Evolutionary conservation across 2,113 vertebrate genomes (phyloP), one percentile per base, ranked within the genome.

Genomic region (Craseonycteris thonglongyai): DNA sequence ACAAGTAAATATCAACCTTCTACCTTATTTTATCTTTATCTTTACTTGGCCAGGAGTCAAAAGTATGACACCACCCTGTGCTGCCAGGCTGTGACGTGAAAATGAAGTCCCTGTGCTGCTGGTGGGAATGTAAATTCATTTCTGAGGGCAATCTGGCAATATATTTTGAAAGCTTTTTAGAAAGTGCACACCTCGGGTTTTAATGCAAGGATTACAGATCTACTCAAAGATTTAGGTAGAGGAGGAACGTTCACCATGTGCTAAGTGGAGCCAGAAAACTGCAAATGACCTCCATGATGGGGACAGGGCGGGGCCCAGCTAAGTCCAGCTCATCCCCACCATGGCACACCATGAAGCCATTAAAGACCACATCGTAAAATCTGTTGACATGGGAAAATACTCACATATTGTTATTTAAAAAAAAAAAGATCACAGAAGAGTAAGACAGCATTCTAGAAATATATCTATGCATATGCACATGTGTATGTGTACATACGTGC

Each of bases 351-450:
- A 71, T 0, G 13, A 71, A 80, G 69, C 83, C 90, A 66, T 51
- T 45, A 78, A 78, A 82, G 45, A 42, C 15, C 8, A 0, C 5
- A 47, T 26, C 65, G 90, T 83, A 79, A 42, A 82, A 1, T 58
- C 85, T 95, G 81, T 24, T 89, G 95, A 75, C 89, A 71, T 0
- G 26, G 66, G 76, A 72, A 95, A 92, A 76, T 75, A 71, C 51
- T 93, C 9, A 16, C 3, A 42, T 21, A 68, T 7, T 79, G 86
- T 33, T 51, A 63, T 68, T 71, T 83, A 86, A 12, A 88, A 71
- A 68, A 68, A 79, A 18, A 1, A 33, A 54, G 61, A 38, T 88
- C 65, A 81, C 38, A n/a, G 13, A 13, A 74, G 56, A 69, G 40
- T 40, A 79, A 38, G 80, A 40, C 0, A 3, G 16, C 9, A 5